These are phyloP conservation scores for Tiliacea citrago DNA, from an alignment of 2,888 invertebrate species.

Conservation along the genomic window DNA sequence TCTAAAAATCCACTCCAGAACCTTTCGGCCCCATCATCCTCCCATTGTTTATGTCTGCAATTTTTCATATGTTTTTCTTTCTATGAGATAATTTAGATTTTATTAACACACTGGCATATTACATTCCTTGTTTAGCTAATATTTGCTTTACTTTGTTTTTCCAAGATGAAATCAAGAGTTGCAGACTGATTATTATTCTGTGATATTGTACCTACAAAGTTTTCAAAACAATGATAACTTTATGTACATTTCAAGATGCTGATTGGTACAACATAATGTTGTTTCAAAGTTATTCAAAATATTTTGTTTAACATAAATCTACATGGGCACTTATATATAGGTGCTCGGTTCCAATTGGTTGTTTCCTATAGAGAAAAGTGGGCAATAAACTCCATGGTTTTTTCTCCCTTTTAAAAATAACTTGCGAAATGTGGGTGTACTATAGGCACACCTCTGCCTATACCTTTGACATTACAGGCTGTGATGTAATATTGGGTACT, in stretches of 20 bases:
- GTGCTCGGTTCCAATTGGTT: neutral
- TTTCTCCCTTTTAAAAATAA: no score
- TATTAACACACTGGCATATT: neutral
- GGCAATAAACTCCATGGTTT: no score
- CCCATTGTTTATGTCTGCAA: neutral
- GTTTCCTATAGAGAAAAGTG: neutral
- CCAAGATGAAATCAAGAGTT: neutral
- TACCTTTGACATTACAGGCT: no score
- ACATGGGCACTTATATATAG: neutral
- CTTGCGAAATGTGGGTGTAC: neutral
- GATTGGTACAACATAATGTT: neutral
- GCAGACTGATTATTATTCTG: neutral
- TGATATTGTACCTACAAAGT: neutral
- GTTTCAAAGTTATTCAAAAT: neutral
- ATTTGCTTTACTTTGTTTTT: neutral
- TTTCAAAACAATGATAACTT: slow-evolving; percentile 11
- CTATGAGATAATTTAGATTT: neutral
- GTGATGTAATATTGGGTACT: no score
- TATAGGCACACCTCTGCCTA: no score
- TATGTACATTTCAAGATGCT: neutral
- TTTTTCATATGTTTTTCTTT: neutral
- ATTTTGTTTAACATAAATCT: neutral
- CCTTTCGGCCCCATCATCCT: no score
- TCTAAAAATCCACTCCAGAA: no score
- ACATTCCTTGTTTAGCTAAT: neutral